Conservation (phyloP, 2,113 vertebrate species). For the Cyphomyrus plagiostoma region DNA sequence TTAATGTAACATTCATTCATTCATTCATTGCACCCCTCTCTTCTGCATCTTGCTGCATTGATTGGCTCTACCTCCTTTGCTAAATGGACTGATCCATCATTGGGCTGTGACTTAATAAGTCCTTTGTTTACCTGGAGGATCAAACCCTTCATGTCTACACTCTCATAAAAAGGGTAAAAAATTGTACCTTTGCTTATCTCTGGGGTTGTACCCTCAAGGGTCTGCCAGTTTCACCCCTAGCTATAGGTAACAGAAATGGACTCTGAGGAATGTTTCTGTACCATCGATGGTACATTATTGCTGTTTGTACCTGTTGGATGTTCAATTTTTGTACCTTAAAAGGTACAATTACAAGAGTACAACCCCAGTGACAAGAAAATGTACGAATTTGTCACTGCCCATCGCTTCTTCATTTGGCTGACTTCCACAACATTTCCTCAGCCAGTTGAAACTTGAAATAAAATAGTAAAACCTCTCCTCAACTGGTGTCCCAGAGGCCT, state of each 20-base stretch:
- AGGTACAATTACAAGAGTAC: too few species aligned
- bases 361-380: too few species aligned
- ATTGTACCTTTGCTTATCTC: too few species aligned
- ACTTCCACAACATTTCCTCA: not conserved
- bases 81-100: not conserved
- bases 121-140: not conserved
- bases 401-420: not conserved
- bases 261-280: too few species aligned
- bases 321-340: too few species aligned
- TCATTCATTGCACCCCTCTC: not conserved
- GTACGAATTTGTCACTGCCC: not conserved
- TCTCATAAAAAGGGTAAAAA: too few species aligned
- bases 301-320: too few species aligned
- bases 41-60: not conserved
- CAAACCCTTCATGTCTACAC: not conserved
- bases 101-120: not conserved
- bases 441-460: not conserved
- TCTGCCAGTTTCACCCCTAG: too few species aligned
- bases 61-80: not conserved
- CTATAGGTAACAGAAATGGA: too few species aligned
- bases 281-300: too few species aligned
- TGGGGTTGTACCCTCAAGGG: too few species aligned
- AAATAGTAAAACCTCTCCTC: not conserved
- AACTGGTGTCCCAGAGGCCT: not conserved
- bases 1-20: not conserved